phyloP scores from a whole-genome alignment of 2,113 vertebrate genomes.

The Cololabis saira region DNA sequence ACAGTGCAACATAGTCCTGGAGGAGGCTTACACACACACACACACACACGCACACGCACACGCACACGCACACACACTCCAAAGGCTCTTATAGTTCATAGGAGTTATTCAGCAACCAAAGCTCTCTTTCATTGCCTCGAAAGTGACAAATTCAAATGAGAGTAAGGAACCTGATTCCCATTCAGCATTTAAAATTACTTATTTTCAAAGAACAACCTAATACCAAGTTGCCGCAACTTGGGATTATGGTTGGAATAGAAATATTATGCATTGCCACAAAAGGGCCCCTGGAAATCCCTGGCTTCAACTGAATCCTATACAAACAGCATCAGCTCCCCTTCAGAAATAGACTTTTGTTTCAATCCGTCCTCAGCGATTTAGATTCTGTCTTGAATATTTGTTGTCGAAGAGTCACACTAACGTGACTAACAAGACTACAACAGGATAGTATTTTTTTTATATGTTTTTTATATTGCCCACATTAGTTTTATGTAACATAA shows the following conservation, averaged over 20 bases:
- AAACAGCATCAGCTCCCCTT: background rate
- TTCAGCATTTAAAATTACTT: conserved; percentile 23
- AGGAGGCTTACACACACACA: conserved; percentile 12
- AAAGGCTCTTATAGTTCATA: conserved; percentile 15
- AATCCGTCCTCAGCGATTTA: too few species aligned
- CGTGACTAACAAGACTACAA: too few species aligned
- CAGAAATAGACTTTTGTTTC: background rate
- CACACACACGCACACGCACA: background rate
- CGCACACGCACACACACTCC: background rate
- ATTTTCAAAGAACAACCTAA: background rate
- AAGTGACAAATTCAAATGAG: conserved; percentile 29
- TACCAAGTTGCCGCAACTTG: too few species aligned
- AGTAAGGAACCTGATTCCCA: conserved; percentile 14
- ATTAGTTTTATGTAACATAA: too few species aligned
- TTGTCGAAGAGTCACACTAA: too few species aligned
- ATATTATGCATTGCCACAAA: too few species aligned
- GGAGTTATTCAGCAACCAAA: conserved; percentile 8
- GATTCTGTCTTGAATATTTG: too few species aligned
- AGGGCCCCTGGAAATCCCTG: background rate
- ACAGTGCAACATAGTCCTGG: conserved; percentile 29
- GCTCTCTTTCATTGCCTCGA: background rate
- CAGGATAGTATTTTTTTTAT: too few species aligned
- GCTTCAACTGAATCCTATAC: background rate
- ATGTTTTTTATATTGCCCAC: too few species aligned
- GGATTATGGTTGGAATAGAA: too few species aligned